phyloP scores from a whole-genome alignment of 2,113 vertebrate species.

The Pangasianodon hypophthalmus region DNA sequence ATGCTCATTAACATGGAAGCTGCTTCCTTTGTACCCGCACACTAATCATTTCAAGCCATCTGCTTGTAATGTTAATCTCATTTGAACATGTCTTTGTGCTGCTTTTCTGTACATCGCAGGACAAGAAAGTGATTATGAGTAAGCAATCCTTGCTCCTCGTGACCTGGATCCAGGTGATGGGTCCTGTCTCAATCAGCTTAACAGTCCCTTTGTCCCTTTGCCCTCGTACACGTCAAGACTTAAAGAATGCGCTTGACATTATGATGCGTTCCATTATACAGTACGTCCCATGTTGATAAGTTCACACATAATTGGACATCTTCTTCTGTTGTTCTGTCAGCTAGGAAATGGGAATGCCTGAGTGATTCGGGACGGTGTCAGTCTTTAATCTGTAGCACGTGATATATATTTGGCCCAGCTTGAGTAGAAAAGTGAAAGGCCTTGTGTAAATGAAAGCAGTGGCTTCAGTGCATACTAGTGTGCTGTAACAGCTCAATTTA shows the following conservation, averaged over 20 bases:
- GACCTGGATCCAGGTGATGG: constrained; percentile 21
- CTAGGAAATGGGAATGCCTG: not conserved
- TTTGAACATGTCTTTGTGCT: constrained; percentile 51
- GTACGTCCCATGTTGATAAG: not conserved
- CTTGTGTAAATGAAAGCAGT: not conserved
- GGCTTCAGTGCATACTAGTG: not conserved
- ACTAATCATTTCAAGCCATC: constrained; percentile 28
- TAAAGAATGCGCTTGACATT: not conserved
- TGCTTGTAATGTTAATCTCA: constrained; percentile 31
- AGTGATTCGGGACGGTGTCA: not conserved
- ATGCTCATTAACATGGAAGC: constrained; percentile 7
- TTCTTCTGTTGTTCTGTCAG: constrained; percentile 58
- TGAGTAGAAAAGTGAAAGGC: not conserved
- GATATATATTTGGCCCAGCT: constrained; percentile 17
- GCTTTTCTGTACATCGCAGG: constrained; percentile 78
- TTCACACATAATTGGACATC: not conserved
- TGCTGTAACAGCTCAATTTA: not conserved
- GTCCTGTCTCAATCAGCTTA: constrained; percentile 4
- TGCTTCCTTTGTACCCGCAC: not conserved
- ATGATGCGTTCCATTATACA: not conserved
- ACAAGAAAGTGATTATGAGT: constrained; percentile 84
- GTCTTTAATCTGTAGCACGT: constrained; percentile 2
- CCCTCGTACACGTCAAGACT: not conserved
- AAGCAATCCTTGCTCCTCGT: constrained; percentile 15
- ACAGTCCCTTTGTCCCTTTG: not conserved